Base-by-base conservation (phyloP, 1,140 invertebrate genomes). In the Psix sp. region DNA sequence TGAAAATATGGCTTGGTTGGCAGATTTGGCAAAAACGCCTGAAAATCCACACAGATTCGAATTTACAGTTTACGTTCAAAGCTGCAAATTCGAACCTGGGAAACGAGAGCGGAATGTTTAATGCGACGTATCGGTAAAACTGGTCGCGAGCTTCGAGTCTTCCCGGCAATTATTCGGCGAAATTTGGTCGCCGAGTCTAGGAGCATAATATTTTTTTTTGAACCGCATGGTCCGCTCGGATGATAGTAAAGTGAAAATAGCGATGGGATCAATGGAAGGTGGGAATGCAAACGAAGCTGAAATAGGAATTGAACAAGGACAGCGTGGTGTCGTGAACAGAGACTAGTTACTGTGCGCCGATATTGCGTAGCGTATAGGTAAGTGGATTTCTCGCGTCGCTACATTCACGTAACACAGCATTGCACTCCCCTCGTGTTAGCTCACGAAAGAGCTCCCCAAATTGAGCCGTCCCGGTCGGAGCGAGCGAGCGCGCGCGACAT, bases 331-430 rank as follows among this genome's bases (percentile, higher is more conserved):
- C 46, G 56, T 43, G 40, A 35, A 45, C 26, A 39, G 33, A 39
- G 35, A 18, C 56, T 14, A 60, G 56, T 60, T 48, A 60, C 33
- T 60, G 39, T 33, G 42, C 24, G 33, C 35, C 49, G 73, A 77
- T 75, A 81, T 82, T 71, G 59, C 68, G 72, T 80, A 74, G 74
- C 72, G 74, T 73, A 65, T 66, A 67, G 75, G 51, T 82, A 79
- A 84, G 82, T 81, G 81, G 79, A 84, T 84, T 81, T 82, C 80
- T 83, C 81, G 82, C 78, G 77, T 78, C 76, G 80, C 74, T 82
- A 80, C 81, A 78, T 77, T 77, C 77, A 75, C 80, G 80, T 78
- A 77, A 83, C 80, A 82, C 63, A 78, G 82, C 59, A 84, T 82
- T 78, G 80, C 82, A 82, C 82, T 83, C 71, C 71, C 75, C 77